Conservation (phyloP, 1,140 invertebrate species). For the Ganaspis sp. region DNA sequence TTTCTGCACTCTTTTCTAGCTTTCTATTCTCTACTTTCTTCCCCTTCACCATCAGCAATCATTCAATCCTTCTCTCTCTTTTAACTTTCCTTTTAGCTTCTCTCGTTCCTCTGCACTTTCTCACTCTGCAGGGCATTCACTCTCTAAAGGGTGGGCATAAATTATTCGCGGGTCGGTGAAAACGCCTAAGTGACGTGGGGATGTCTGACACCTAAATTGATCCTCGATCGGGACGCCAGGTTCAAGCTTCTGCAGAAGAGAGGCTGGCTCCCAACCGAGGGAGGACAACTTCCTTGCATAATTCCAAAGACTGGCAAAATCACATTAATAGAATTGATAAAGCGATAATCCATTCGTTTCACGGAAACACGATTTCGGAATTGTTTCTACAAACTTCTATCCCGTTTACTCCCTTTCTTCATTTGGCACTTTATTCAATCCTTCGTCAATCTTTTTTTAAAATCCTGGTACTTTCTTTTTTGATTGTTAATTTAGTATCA, state of each 20-base stretch:
- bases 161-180: conserved; percentile 71
- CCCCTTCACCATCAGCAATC: conserved; percentile 7
- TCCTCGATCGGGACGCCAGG: conserved; percentile 64
- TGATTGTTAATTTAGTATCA: no score
- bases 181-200: conserved; percentile 73
- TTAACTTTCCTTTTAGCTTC: conserved; percentile 33
- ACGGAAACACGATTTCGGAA: background rate
- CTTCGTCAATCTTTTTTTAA: no score
- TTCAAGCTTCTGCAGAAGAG: conserved; percentile 30
- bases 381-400: background rate
- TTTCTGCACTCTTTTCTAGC: conserved; percentile 21
- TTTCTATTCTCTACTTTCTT: conserved; percentile 33
- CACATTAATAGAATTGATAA: conserved; percentile 50
- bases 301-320: conserved; percentile 60
- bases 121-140: conserved; percentile 37
- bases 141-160: conserved; percentile 65
- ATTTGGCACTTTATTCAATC: no score
- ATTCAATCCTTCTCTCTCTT: conserved; percentile 36
- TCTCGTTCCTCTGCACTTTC: conserved; percentile 33
- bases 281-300: conserved; percentile 64
- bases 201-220: conserved; percentile 73
- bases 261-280: conserved; percentile 23
- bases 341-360: background rate
- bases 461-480: no score
- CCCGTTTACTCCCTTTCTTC: no score